Percentiles rank a stretch among this genome's conserved stretches.
Evolutionary conservation across 2,113 vertebrate species (phyloP).

Genomic region (Prionailurus viverrinus): DNA sequence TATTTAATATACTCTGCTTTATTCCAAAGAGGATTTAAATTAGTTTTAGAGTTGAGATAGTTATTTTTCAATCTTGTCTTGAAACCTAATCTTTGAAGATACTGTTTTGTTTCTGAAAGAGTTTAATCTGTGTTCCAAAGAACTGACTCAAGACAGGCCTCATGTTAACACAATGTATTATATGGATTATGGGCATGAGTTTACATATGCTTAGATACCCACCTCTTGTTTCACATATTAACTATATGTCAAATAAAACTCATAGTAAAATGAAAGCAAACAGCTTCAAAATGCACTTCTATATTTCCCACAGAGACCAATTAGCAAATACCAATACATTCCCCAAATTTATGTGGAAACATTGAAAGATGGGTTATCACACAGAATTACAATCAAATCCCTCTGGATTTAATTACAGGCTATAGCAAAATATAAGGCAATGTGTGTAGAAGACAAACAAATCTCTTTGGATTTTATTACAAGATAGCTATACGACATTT

Average conservation of each 20-base stretch:
- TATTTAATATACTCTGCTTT: neutral
- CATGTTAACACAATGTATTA: neutral
- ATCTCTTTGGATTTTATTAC: constrained; percentile 47
- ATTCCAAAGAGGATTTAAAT: neutral
- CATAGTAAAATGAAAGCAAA: constrained; percentile 48
- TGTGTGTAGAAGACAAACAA: neutral
- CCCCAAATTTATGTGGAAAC: constrained; percentile 70
- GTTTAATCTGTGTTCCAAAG: constrained; percentile 22
- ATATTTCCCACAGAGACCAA: constrained; percentile 82
- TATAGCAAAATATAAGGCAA: neutral
- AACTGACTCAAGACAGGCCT: neutral
- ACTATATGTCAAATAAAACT: constrained; percentile 36
- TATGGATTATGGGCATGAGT: neutral
- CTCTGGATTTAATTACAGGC: constrained; percentile 66
- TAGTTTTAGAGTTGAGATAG: neutral
- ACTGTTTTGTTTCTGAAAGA: constrained; percentile 5
- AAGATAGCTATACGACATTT: constrained; percentile 32
- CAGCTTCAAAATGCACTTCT: constrained; percentile 64
- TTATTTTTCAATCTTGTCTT: neutral
- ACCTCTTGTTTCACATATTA: constrained; percentile 48
- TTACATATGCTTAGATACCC: neutral
- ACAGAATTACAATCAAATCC: constrained; percentile 72
- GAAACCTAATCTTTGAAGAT: neutral
- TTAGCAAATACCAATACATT: constrained; percentile 76
- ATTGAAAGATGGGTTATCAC: constrained; percentile 73